A percentile compares a stretch with the other conserved stretches of the same genome.
phyloP scores from a whole-genome alignment of 2,888 invertebrate genomes.

The Eurytoma adleriae region DNA sequence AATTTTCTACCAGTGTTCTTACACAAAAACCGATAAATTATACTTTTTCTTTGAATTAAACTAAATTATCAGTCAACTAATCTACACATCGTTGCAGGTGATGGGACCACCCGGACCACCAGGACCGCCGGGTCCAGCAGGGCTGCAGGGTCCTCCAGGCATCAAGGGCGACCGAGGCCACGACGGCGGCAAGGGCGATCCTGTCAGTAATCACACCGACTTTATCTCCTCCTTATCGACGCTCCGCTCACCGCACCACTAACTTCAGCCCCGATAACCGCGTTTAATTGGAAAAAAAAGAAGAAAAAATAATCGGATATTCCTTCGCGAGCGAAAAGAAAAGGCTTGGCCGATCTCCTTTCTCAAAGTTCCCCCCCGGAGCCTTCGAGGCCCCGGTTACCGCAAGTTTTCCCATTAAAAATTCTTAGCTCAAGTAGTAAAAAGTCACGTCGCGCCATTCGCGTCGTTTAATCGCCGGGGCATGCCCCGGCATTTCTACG shows the following conservation, averaged over 20 bases:
- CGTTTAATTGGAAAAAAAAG: conserved; percentile 25
- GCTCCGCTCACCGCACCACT: not conserved
- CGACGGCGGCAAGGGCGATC: conserved; percentile 89
- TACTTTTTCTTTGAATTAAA: too few species aligned
- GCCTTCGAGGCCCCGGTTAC: not conserved
- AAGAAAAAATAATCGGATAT: not conserved
- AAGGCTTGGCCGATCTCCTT: too few species aligned
- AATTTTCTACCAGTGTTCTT: too few species aligned
- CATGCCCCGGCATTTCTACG: too few species aligned
- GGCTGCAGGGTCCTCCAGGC: conserved; percentile 89
- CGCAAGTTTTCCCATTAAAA: conserved; percentile 51
- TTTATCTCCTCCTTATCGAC: not conserved
- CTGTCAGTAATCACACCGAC: conserved; percentile 79
- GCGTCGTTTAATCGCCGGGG: not conserved
- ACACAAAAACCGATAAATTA: conserved; percentile 6
- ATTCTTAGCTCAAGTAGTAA: conserved; percentile 31
- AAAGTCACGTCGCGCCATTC: conserved; percentile 24
- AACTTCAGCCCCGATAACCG: not conserved
- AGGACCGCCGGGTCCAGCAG: conserved; percentile 84
- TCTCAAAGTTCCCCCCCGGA: too few species aligned
- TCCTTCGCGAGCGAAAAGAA: not conserved
- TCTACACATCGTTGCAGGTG: conserved; percentile 72
- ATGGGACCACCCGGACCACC: conserved; percentile 87
- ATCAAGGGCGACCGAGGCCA: conserved; percentile 91
- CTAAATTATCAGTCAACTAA: conserved; percentile 13